A percentile compares a stretch with the other conserved stretches of the same genome.
Conservation (phyloP, 2,888 invertebrate genomes). For the Spialia ferax region DNA sequence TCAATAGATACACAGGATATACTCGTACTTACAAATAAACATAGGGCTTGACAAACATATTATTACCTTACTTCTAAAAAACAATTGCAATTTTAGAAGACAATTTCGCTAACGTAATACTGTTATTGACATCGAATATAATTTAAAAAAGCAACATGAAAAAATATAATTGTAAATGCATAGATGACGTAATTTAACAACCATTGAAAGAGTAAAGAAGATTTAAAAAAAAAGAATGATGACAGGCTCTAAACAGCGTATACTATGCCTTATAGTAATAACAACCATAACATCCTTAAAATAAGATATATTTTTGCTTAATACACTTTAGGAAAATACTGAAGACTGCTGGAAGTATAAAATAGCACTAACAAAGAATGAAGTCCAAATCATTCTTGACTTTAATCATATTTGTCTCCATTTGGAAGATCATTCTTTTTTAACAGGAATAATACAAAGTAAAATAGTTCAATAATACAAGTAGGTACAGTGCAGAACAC, state of each 20-base stretch:
- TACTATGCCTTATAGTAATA: conserved; percentile 26
- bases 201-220: background rate
- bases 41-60: too few relatives aligned
- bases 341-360: conserved; percentile 36
- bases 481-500: conserved; percentile 66
- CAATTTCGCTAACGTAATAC: background rate
- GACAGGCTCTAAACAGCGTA: background rate
- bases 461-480: conserved; percentile 10
- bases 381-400: conserved; percentile 1
- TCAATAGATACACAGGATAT: too few relatives aligned
- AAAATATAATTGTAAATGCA: background rate
- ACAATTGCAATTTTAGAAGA: background rate
- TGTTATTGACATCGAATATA: background rate
- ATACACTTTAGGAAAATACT: conserved; percentile 34
- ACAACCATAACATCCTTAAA: conserved; percentile 37
- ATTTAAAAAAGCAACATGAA: background rate
- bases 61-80: too few relatives aligned
- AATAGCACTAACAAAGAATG: conserved; percentile 12
- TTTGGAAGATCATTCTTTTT: background rate
- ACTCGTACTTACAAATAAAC: too few relatives aligned
- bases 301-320: conserved; percentile 24
- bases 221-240: background rate
- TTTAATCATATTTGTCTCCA: background rate
- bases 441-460: background rate
- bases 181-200: conserved; percentile 8